Percentiles rank a stretch among this genome's conserved stretches.
These are phyloP conservation scores for Ptycholaimellus sp. DNA, from an alignment of 2,888 invertebrate genomes.

Conservation along the genomic window DNA sequence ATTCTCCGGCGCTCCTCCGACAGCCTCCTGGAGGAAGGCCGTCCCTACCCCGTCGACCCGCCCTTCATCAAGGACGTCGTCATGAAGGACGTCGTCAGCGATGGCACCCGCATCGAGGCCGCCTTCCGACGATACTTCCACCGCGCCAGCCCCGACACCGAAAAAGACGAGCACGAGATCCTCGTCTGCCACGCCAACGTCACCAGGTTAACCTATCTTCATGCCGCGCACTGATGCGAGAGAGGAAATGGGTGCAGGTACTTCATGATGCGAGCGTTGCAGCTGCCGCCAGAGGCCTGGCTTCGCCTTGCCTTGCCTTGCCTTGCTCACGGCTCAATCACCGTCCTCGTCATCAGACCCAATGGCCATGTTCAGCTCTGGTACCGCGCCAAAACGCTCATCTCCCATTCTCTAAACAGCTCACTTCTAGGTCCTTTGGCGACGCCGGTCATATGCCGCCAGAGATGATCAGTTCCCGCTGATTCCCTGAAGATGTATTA, in stretches of 20 bases:
- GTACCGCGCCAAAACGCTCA: no score
- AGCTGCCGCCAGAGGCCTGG: constrained; percentile 87
- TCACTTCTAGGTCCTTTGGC: no score
- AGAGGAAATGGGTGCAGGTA: no score
- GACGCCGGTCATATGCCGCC: no score
- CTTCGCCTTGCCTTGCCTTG: constrained; percentile 56
- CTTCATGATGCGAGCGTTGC: no score
- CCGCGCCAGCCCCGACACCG: constrained; percentile 59
- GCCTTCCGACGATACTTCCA: constrained; percentile 73
- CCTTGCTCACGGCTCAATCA: constrained; percentile 76
- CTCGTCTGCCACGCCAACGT: constrained; percentile 89
- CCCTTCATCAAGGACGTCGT: no score
- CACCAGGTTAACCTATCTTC: no score
- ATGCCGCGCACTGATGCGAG: no score
- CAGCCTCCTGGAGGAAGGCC: constrained; percentile 71
- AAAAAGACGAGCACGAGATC: constrained; percentile 60
- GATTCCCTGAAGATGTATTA: no score
- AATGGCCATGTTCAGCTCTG: constrained; percentile 71
- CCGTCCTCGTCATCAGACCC: constrained; percentile 54
- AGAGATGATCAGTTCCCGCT: no score
- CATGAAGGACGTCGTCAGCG: constrained; percentile 67
- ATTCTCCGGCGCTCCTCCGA: no score
- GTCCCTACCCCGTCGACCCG: constrained; percentile 73
- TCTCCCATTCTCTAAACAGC: no score
- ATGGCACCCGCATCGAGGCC: constrained; percentile 78